phyloP scores from a whole-genome alignment of 2,888 invertebrate genomes.

The Drosophila nr. medialis region DNA sequence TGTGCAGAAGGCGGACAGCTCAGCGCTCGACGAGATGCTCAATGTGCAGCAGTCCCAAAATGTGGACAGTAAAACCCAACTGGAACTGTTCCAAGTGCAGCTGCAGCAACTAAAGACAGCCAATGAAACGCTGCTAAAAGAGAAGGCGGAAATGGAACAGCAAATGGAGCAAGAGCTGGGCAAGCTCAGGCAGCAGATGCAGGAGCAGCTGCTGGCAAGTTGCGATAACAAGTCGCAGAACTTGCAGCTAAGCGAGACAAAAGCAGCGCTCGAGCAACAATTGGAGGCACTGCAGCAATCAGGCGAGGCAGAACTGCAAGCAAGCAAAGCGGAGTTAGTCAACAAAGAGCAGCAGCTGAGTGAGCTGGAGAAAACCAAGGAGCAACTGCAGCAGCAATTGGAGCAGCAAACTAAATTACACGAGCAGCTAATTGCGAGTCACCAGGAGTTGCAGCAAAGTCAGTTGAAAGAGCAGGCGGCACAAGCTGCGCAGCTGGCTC shows the following conservation, averaged over 20 bases:
- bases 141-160: constrained; percentile 21
- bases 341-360: constrained; percentile 22
- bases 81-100: constrained; percentile 66
- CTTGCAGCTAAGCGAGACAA: constrained; percentile 12
- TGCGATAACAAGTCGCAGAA: constrained; percentile 17
- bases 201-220: constrained; percentile 27
- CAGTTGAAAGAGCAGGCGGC: constrained; percentile 37
- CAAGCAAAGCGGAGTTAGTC: constrained; percentile 7
- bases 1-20: constrained; percentile 77
- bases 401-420: constrained; percentile 34
- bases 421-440: constrained; percentile 24
- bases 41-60: constrained; percentile 59
- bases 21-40: constrained; percentile 77
- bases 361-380: constrained; percentile 22
- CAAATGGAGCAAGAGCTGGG: constrained; percentile 27
- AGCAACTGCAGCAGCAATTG: constrained; percentile 44
- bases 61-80: constrained; percentile 39
- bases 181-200: neutral
- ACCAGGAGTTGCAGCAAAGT: constrained; percentile 50
- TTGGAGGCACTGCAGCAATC: constrained; percentile 11
- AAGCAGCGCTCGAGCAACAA: constrained; percentile 12
- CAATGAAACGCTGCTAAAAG: constrained; percentile 47
- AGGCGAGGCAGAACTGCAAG: constrained; percentile 10
- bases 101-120: constrained; percentile 63
- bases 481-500: constrained; percentile 31